These are phyloP conservation scores for Cettia cetti DNA, from an alignment of 2,113 vertebrate species.

Conservation along the genomic window DNA sequence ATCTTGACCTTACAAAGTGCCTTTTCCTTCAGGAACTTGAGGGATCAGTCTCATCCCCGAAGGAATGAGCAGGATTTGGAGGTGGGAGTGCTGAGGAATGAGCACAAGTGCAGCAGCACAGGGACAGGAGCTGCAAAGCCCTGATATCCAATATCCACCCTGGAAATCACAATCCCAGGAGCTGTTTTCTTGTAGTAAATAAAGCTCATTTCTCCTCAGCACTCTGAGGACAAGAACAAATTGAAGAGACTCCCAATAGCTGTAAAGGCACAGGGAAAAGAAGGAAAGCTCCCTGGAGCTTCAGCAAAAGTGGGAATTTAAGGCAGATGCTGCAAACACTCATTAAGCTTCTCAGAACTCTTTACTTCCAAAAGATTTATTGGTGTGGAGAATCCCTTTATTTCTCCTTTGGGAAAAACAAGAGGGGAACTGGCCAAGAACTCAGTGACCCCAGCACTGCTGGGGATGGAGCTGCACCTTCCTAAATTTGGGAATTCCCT, in stretches of 20 bases:
- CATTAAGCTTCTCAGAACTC: not conserved
- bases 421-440: not conserved
- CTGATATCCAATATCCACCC: not conserved
- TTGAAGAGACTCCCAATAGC: rapidly evolving
- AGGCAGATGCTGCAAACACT: not conserved
- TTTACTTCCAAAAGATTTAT: not conserved
- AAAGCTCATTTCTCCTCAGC: not conserved
- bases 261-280: not conserved
- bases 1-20: not conserved
- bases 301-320: not conserved
- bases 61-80: not conserved
- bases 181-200: not conserved
- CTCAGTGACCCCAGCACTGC: not conserved
- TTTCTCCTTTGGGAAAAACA: not conserved
- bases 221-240: not conserved
- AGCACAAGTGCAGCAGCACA: not conserved
- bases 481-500: not conserved
- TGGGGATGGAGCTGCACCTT: no score
- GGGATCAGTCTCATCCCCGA: rapidly evolving
- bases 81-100: not conserved
- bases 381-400: not conserved
- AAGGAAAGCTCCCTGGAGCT: not conserved
- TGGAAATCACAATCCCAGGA: not conserved
- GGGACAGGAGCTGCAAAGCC: not conserved
- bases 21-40: not conserved